phyloP scores from a whole-genome alignment of 2,113 vertebrate genomes.

The Pedionomus torquatus region DNA sequence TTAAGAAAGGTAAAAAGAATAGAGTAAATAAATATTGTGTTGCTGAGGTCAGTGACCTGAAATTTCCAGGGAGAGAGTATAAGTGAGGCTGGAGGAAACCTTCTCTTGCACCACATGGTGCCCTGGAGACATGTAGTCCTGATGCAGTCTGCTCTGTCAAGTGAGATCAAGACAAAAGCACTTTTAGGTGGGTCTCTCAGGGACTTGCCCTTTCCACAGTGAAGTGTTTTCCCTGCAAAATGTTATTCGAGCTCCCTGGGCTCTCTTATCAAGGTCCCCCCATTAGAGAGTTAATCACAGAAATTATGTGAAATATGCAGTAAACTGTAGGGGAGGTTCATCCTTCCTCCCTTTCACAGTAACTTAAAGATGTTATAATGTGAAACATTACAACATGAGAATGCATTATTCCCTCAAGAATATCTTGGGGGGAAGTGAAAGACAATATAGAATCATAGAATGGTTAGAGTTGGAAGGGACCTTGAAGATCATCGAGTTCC shows the following conservation, averaged over 20 bases:
- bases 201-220: not conserved
- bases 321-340: not conserved
- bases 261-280: not conserved
- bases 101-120: not conserved
- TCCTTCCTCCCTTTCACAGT: not conserved
- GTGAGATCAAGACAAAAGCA: not conserved
- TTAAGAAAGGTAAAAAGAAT: not conserved
- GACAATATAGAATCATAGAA: no score
- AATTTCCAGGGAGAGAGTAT: not conserved
- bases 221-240: not conserved
- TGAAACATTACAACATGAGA: not conserved
- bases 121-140: fast-evolving
- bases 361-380: not conserved
- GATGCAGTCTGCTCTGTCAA: not conserved
- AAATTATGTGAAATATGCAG: not conserved
- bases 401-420: not conserved
- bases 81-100: not conserved
- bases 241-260: not conserved
- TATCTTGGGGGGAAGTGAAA: not conserved
- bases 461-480: no score
- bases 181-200: not conserved
- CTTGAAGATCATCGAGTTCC: no score
- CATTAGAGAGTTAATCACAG: not conserved
- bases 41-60: not conserved
- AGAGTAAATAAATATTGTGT: not conserved